Conservation (phyloP, 2,888 invertebrate genomes). For the Limnephilus marmoratus region DNA sequence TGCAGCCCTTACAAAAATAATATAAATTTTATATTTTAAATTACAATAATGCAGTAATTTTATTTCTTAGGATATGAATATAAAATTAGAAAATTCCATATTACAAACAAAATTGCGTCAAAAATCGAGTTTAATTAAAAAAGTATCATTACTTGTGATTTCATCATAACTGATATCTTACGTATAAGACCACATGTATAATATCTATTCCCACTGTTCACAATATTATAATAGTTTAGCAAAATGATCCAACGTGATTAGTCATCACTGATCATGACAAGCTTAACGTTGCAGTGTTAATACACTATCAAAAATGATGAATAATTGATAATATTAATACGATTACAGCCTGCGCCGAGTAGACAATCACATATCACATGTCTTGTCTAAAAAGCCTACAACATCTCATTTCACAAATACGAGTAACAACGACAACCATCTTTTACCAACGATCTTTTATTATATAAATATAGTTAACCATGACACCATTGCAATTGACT, state of each 20-base stretch:
- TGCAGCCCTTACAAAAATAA: neutral
- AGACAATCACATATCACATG: constrained; percentile 57
- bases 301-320: constrained; percentile 41
- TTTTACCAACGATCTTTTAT: constrained; percentile 48
- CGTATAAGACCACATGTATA: neutral
- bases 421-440: constrained; percentile 41
- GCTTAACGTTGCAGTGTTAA: constrained; percentile 39
- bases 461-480: constrained; percentile 55
- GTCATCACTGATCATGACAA: constrained; percentile 39
- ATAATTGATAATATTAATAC: constrained; percentile 41
- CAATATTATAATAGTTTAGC: constrained; percentile 30
- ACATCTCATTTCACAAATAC: constrained; percentile 32
- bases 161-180: neutral
- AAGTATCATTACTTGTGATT: neutral
- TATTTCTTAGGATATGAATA: constrained; percentile 18
- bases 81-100: neutral
- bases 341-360: constrained; percentile 40
- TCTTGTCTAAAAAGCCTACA: constrained; percentile 46
- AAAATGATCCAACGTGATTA: constrained; percentile 32
- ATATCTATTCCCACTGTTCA: constrained; percentile 9
- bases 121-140: neutral
- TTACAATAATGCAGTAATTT: neutral
- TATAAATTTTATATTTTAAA: neutral
- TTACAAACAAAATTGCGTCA: neutral
- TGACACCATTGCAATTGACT: constrained; percentile 32